Evolutionary conservation across 2,888 invertebrate genomes (phyloP).

Genomic region (Rhagonycha lutea): DNA sequence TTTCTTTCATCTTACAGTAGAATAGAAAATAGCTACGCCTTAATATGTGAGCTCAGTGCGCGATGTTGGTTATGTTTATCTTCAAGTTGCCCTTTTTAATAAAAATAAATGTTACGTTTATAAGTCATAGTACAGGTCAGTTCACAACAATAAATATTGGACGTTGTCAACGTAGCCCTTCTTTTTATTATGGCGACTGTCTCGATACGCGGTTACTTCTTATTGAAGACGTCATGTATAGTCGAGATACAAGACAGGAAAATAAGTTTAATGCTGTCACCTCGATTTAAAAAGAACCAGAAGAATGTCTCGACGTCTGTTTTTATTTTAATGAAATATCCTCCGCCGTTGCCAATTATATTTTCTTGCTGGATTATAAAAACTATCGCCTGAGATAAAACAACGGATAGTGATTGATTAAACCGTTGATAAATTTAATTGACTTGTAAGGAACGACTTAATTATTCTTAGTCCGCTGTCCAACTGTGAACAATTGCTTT

Average conservation of each 20-base stretch:
- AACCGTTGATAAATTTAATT: background rate
- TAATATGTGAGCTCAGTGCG: background rate
- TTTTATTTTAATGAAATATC: conserved; percentile 9
- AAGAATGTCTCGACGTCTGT: conserved; percentile 5
- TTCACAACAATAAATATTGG: background rate
- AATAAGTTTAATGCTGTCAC: conserved; percentile 21
- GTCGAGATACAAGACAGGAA: conserved; percentile 15
- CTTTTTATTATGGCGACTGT: conserved; percentile 20
- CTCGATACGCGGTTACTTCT: conserved; percentile 13
- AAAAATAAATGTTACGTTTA: too few relatives aligned
- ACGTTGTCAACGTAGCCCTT: background rate
- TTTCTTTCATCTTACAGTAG: background rate
- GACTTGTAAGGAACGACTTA: background rate
- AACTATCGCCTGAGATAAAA: background rate
- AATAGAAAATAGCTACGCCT: background rate
- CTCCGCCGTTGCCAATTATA: conserved; percentile 1
- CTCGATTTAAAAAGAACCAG: background rate
- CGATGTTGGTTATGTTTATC: background rate
- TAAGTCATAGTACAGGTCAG: background rate
- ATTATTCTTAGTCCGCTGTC: background rate
- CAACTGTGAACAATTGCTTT: background rate
- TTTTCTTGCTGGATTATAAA: background rate
- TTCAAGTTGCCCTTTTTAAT: too few relatives aligned
- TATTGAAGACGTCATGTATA: conserved; percentile 13
- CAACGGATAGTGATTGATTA: background rate